These are phyloP conservation scores for Troilus luridus DNA, from an alignment of 2,888 invertebrate species.

Conservation along the genomic window DNA sequence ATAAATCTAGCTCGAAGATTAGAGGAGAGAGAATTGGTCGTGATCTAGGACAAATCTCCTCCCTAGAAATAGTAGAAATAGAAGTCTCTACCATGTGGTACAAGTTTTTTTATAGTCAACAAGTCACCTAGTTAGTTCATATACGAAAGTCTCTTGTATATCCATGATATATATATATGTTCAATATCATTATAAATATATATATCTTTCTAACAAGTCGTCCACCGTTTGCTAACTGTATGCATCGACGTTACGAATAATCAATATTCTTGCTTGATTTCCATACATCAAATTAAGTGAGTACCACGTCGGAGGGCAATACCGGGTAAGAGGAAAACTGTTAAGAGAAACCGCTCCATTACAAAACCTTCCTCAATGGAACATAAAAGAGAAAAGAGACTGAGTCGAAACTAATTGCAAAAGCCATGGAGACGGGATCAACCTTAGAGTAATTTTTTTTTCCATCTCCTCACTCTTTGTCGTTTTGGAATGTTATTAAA, in stretches of 20 bases:
- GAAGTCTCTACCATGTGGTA: no score
- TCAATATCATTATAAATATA: no score
- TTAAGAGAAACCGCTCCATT: neutral
- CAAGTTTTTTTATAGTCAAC: no score
- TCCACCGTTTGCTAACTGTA: no score
- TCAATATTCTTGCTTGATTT: neutral
- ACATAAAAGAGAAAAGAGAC: conserved; percentile 31
- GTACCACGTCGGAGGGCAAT: neutral
- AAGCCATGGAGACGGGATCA: conserved; percentile 12
- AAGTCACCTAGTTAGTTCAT: no score
- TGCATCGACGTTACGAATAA: neutral
- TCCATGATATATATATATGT: no score
- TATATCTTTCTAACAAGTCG: no score
- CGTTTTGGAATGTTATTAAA: conserved; percentile 43
- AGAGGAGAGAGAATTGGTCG: no score
- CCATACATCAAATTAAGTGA: neutral
- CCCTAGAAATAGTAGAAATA: no score
- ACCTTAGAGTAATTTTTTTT: neutral
- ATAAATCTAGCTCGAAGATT: no score
- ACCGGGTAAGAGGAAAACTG: neutral
- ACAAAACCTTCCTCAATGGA: conserved; percentile 14
- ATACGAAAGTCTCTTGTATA: no score
- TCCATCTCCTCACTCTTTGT: neutral
- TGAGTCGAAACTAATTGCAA: conserved; percentile 11
- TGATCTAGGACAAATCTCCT: no score